phyloP scores from a whole-genome alignment of 2,888 invertebrate genomes.

The Lithophane socia region DNA sequence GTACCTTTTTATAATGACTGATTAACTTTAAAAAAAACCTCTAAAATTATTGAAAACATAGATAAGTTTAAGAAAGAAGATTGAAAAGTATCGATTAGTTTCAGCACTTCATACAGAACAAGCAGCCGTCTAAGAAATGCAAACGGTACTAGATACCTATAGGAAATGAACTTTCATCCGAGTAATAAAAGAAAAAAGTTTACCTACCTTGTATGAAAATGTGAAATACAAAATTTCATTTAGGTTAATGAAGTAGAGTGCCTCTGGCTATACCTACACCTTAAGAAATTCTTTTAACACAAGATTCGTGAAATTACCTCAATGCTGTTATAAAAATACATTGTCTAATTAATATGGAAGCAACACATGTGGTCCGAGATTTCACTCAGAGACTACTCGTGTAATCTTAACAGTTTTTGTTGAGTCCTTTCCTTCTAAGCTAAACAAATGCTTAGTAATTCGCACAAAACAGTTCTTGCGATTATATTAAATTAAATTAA shows the following conservation, averaged over 20 bases:
- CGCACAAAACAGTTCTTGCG: constrained; percentile 23
- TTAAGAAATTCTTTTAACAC: neutral
- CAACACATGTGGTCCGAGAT: constrained; percentile 27
- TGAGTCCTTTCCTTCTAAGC: constrained; percentile 9
- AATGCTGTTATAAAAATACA: neutral
- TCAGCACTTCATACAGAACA: neutral
- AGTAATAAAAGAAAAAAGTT: neutral
- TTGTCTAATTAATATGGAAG: constrained; percentile 4
- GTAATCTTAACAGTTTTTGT: constrained; percentile 39
- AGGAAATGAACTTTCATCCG: neutral
- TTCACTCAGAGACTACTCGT: constrained; percentile 15
- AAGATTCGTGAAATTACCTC: constrained; percentile 4
- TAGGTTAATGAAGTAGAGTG: neutral
- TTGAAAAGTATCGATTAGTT: neutral
- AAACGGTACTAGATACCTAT: neutral
- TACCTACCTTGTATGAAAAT: neutral
- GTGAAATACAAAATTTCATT: neutral
- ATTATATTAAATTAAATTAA: constrained; percentile 10
- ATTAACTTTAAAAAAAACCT: neutral
- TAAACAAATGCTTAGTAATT: constrained; percentile 25
- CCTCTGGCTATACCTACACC: neutral
- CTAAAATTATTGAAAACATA: neutral
- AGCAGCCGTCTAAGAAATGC: neutral
- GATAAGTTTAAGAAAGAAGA: neutral
- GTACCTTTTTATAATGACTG: neutral